Conservation (phyloP, 2,797 vertebrate genomes). For the Parauchenoglanis ngamensis region DNA sequence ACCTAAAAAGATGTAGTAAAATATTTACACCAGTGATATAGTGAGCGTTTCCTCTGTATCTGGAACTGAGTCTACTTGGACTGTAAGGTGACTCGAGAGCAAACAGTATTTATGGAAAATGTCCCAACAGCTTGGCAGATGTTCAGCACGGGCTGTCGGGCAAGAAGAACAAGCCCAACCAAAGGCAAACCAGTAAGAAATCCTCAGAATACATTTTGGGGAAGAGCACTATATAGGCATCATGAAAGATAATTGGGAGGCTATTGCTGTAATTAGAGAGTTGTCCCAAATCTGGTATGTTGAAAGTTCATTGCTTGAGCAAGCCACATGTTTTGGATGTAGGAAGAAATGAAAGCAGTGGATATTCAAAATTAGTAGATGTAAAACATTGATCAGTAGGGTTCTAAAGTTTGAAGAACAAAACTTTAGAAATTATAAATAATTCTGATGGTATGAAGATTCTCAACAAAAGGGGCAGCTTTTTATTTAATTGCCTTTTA, state of each 20-base stretch:
- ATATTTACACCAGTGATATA: not conserved
- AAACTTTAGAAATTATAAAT: not conserved
- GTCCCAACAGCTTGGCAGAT: constrained; percentile 30
- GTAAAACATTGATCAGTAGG: not conserved
- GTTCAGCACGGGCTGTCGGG: constrained; percentile 19
- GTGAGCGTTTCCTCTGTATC: not conserved
- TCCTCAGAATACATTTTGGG: not conserved
- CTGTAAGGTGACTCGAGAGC: constrained; percentile 44
- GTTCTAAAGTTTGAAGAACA: not conserved
- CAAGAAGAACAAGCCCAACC: constrained; percentile 13
- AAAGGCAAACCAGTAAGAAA: constrained; percentile 14
- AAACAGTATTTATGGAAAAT: constrained; percentile 35
- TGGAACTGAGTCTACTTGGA: not conserved
- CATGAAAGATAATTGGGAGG: not conserved
- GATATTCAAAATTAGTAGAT: not conserved
- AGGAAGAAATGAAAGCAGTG: not conserved
- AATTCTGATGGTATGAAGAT: not conserved
- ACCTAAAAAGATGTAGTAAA: not conserved
- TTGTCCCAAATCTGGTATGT: not conserved
- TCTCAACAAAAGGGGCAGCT: not conserved
- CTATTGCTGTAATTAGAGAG: not conserved
- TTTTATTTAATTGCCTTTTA: not conserved
- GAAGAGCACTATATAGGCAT: not conserved
- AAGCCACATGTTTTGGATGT: not conserved
- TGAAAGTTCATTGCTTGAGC: not conserved